Base-by-base conservation (phyloP, 2,113 vertebrate species). In the Zosterops borbonicus region DNA sequence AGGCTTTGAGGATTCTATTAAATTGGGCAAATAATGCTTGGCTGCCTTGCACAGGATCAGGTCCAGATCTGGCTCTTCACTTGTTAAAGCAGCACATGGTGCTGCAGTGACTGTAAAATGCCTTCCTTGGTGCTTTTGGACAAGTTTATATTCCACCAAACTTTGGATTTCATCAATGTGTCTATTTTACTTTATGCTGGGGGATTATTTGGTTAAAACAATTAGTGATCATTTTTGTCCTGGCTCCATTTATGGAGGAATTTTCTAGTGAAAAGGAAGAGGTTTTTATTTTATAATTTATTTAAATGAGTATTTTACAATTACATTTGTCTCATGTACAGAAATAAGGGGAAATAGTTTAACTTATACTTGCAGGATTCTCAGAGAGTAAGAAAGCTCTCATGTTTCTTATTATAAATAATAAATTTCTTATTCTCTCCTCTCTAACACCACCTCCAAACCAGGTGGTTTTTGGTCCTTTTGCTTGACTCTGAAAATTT, bases 211-310 rank as follows among this genome's bases (percentile, higher is more conserved):
- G 16, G 11, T 42, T 55, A 13, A 83, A 83, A 21, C 1, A 3
- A 1, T 41, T 39, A 20, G 2, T 37, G 41, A 5, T 4, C 0
- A 12, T 22, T 85, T 63, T 58, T 55, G 37, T 37, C 6, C 11
- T 33, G 6, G 6, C 14, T 92, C 19, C 2, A 2, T 55, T 69
- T 74, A 9, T 37, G 42, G n/a, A 85, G 8, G 18, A 71, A 28
- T 44, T 69, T 52, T 35, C 21, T 31, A 53, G 68, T 18, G 7
- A 63, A 84, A 70, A 81, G 11, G 8, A 59, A 16, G 9, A 7
- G 3, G 0, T 0, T 14, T 5, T 3, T 6, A 47, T 23, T 90
- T 79, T 18, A 5, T 35, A 6, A n/a, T 44, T 52, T 33, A 50
- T 50, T 81, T 33, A 52, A 81, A 41, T 53, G 1, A 53, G 3